A percentile compares a stretch with the other conserved stretches of the same genome.
Evolutionary conservation across 2,888 invertebrate species (phyloP).

Genomic region (Cataglyphis livida): DNA sequence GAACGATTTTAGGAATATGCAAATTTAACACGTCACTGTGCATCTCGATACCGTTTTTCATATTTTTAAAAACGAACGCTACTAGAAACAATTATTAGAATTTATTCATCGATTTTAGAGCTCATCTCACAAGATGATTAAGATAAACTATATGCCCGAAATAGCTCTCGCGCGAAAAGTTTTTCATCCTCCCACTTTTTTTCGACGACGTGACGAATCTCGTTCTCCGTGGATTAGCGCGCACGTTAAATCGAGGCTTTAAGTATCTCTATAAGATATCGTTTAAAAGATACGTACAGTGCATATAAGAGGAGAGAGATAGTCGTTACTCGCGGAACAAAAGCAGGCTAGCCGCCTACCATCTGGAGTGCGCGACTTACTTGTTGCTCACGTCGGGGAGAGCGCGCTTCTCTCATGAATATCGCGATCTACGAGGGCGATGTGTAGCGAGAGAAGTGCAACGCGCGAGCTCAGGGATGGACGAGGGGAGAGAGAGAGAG

Average conservation of each 20-base stretch:
- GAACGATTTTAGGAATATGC: neutral
- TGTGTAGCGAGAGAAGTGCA: conserved; percentile 35
- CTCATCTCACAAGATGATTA: neutral
- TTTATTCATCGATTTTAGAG: neutral
- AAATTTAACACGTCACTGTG: neutral
- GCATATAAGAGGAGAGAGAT: conserved; percentile 54
- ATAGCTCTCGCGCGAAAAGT: neutral
- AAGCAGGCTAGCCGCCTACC: conserved; percentile 51
- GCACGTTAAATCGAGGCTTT: conserved; percentile 31
- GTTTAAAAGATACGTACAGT: conserved; percentile 64
- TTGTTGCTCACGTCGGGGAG: conserved; percentile 67
- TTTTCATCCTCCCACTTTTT: conserved; percentile 33
- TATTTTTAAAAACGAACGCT: neutral
- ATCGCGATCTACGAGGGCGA: conserved; percentile 56
- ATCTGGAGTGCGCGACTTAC: conserved; percentile 61
- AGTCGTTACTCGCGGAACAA: conserved; percentile 71
- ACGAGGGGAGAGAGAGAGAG: conserved; percentile 5
- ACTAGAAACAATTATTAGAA: neutral
- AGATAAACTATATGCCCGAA: neutral
- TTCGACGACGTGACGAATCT: neutral
- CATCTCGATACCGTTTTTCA: conserved; percentile 18
- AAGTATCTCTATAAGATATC: conserved; percentile 61
- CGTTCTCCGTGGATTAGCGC: neutral
- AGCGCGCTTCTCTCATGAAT: conserved; percentile 59
- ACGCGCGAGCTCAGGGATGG: neutral